Base-by-base conservation (phyloP, 35 echinoderm and acorn worm genomes). In the Acanthaster planci region DNA sequence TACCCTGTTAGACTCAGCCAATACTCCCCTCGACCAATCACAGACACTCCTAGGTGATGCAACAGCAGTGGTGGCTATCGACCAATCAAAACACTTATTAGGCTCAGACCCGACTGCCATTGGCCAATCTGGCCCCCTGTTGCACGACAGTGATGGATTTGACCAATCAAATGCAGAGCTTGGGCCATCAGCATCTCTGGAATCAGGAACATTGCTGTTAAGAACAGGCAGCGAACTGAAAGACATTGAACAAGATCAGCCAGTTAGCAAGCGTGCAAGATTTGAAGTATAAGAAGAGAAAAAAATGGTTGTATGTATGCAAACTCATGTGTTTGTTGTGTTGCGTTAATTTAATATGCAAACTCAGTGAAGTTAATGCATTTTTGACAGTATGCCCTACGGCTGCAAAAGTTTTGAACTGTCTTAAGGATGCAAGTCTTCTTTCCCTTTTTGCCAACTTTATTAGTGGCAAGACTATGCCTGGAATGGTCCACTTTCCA, bases 1-100 rank as follows among this genome's bases (percentile, higher is more conserved):
- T 8, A 58, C 52, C 37, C 30, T 83, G 81, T 83, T 83, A 83
- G 81, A 83, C 56, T 16, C 52, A 83, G 30, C 81, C 2, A 31
- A 83, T 83, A 53, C 29, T 8, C 21, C 53, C 44, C 35, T 83
- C 14, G 56, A 53, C 38, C n/a, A 35, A 27, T 37, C 81, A 36
- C 52, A 57, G 34, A 53, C n/a, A 15, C 56, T 83, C 7, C 22
- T 83, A 16, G 51, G 59, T 19, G 81, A 53, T 22, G 38, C 81
- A 59, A 22, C 39, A 36, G 26, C 77, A 15, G 52, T 35, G 56
- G 81, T 21, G 38, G 53, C 37, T 19, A 40, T 83, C 32, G 31
- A 58, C 81, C 81, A 83, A 83, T 81, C 81, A 38, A 57, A 83
- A 58, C 29, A 53, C 38, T 57, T 83, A 31, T 83, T 83, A 58